Base-by-base conservation (phyloP, 2,888 invertebrate genomes). In the Philereme vetulata region DNA sequence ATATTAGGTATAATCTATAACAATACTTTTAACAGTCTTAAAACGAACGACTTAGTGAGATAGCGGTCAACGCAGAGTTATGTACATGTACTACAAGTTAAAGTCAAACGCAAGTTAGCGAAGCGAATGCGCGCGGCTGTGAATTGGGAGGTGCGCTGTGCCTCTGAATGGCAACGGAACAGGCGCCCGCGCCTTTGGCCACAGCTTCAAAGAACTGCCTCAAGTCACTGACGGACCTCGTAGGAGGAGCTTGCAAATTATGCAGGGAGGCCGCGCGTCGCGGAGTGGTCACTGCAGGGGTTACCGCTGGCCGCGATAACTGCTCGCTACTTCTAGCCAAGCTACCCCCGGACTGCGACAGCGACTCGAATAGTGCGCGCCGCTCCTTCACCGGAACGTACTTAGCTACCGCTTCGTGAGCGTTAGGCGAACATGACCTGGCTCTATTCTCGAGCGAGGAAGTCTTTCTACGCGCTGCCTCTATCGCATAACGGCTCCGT, bases 331-430 rank as follows among this genome's bases (percentile, higher is more conserved):
- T 94, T 65, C 95, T 93, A 32, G 94, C 93, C 44, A 95, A 93
- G 64, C 94, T 89, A 7, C 94, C 90, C 1, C 94, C 94, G 63
- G 93, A 90, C 65, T 94, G 89, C 49, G 95, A 95, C 57, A 95
- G 77, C 2, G 95, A 95, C 75, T 96, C 96, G 76, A 96, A 95
- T 21, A 95, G 83, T 9, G 95, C 94, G 34, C 95, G 89, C 71
- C 95, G 94, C 72, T 95, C 95, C 68, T 93, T 93, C 44, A 96
- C 96, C 0, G 96, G 95, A 38, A 95, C 95, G 75, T 95, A 95
- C 70, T 93, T 93, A 62, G 95, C 94, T 11, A 86, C 75, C 43
- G 80, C 90, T 66, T 90, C 91, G 71, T 90, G 89, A 36, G 86
- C 80, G 66, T 86, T 89, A n/a, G 92, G 91, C 33, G 91, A 90